Percentiles rank a stretch among this genome's conserved stretches.
Conservation (phyloP, 2,888 invertebrate species). For the Stenchaetothrips biformis region DNA sequence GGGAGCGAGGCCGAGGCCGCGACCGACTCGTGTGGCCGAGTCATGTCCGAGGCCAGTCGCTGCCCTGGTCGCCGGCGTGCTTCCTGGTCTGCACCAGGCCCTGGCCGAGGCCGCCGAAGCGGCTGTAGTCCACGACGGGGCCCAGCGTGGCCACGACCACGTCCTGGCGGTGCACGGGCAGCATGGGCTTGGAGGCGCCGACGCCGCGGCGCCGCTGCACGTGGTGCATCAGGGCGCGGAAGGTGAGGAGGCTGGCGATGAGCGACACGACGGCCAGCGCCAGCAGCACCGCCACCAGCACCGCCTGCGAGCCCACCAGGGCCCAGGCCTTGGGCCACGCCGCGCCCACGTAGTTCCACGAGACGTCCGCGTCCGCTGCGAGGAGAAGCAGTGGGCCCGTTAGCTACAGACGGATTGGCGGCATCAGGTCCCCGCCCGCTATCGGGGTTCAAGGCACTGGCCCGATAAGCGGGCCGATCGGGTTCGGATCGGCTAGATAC, state of each 20-base stretch:
- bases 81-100: conserved; percentile 14
- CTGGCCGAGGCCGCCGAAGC: conserved; percentile 21
- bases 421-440: neutral
- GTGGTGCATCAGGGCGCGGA: neutral
- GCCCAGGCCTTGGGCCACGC: neutral
- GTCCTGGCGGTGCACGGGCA: conserved; percentile 17
- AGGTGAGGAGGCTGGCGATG: conserved; percentile 17
- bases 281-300: conserved; percentile 18
- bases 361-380: neutral
- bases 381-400: neutral
- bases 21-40: neutral
- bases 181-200: neutral
- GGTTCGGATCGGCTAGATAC: too few relatives aligned
- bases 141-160: conserved; percentile 17
- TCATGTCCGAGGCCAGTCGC: neutral
- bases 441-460: neutral
- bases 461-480: neutral
- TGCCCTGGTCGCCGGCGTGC: neutral
- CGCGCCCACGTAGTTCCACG: conserved; percentile 4
- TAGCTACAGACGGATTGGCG: neutral
- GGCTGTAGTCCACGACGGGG: conserved; percentile 8
- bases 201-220: neutral
- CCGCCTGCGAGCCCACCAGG: neutral
- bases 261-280: neutral
- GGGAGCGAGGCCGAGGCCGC: neutral